Base-by-base conservation (phyloP, 2,888 invertebrate genomes). In the Acanthococcus lagerstroemiae region DNA sequence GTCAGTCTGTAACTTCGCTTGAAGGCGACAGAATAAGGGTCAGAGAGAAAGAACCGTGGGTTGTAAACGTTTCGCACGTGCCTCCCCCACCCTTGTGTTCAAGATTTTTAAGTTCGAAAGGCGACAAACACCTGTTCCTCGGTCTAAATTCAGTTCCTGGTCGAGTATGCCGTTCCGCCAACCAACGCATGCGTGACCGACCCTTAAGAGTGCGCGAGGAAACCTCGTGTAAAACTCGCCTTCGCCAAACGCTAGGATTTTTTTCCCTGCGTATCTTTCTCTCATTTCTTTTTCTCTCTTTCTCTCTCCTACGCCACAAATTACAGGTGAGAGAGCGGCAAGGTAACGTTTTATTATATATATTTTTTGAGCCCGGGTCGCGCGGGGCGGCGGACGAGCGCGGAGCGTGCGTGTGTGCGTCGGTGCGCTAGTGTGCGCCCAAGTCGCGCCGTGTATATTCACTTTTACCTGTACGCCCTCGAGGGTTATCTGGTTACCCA, bases 301-400 rank as follows among this genome's bases (percentile, higher is more conserved):
- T 45, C 45, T 24, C 24, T 63, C 63, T 52, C 63, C 63, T 63
- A 63, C 63, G 63, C 63, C 52, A 63, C 63, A 54, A 63, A 63
- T 61, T 30, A 60, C 63, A 63, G 63, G 63, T 63, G 63, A 63
- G 63, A 54, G 63, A 48, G 52, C 54, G 54, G 54, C 63, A 63
- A 52, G 63, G 54, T 63, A 63, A 52, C 63, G 30, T 44, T 61
- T 27, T 63, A 25, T 27, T 50, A 30, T 61, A 30, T 30, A 37
- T n/a, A 37, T 37, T n/a, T n/a, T n/a, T n/a, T n/a, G n/a, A n/a
- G n/a, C n/a, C n/a, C n/a, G n/a, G n/a, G n/a, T n/a, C n/a, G n/a
- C n/a, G n/a, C n/a, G n/a, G n/a, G n/a, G n/a, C n/a, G n/a, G n/a
- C n/a, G n/a, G 37, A 9, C 26, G 46, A 58, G 61, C 26, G 52